Percentiles rank a stretch among this genome's conserved stretches.
phyloP scores from a whole-genome alignment of 2,888 invertebrate species.

The Mechanitis mazaeus region DNA sequence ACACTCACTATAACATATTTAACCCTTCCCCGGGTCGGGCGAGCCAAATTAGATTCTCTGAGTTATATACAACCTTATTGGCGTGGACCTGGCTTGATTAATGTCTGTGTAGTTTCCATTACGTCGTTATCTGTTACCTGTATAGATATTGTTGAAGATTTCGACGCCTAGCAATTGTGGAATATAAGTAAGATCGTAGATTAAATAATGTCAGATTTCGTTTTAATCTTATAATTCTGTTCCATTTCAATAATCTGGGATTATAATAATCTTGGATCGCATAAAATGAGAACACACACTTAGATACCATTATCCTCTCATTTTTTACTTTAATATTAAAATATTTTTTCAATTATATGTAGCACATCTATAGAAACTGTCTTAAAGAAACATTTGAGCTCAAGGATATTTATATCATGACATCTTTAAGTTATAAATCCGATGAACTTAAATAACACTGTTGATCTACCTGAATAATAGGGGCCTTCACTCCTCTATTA shows the following conservation, averaged over 20 bases:
- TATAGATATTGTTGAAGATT: constrained; percentile 17
- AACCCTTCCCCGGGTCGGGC: constrained; percentile 32
- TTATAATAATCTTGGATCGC: neutral
- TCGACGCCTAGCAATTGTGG: constrained; percentile 13
- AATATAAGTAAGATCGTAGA: neutral
- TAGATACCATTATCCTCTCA: no score
- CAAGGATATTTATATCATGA: constrained; percentile 29
- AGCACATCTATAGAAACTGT: constrained; percentile 13
- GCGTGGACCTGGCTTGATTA: constrained; percentile 35
- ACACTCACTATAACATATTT: constrained; percentile 33
- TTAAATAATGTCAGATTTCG: neutral
- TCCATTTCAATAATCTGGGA: neutral
- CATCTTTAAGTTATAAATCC: constrained; percentile 30
- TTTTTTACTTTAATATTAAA: neutral
- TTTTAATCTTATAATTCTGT: neutral
- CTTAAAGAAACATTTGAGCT: constrained; percentile 19
- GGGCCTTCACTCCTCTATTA: constrained; percentile 11
- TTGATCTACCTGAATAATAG: constrained; percentile 25
- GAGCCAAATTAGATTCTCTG: constrained; percentile 36
- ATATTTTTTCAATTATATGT: constrained; percentile 2
- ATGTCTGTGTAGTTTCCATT: constrained; percentile 30
- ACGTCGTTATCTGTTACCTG: constrained; percentile 27
- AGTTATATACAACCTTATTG: constrained; percentile 37
- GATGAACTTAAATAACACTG: constrained; percentile 25
- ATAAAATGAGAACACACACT: no score